Evolutionary conservation across 2,113 vertebrate species (phyloP), one percentile per base, ranked within the genome.

Genomic region (Syngnathus typhle): DNA sequence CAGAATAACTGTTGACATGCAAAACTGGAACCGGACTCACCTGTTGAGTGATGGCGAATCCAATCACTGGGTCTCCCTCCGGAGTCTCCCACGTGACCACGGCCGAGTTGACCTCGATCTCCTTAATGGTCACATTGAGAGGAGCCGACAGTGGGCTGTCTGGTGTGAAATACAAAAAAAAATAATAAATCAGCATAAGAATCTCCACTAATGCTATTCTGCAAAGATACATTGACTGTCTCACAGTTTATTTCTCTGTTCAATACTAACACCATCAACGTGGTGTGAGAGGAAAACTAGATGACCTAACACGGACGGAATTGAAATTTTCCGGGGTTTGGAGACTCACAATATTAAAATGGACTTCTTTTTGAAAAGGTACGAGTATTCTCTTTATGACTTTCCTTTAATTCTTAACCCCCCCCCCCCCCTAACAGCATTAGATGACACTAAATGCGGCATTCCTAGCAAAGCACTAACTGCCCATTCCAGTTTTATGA

Each of bases 11-110:
- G 11, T 43, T 43, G 1, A 9, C 5, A 56, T 4, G 19, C 21
- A 56, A 11, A 54, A 16, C 13, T 36, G 12, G 3, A 15, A 1
- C 55, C 9, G 27, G 13, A 76, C 32, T 2, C 91, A 98, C 96
- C 95, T 98, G 95, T 71, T 98, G 96, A 73, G 96, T 96, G 82
- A 98, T 93, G 49, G 95, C 95, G 73, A 98, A 98, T 77, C 96
- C 96, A 21, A 98, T 98, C 91, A 98, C 94, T 16, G 94, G 94
- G 78, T 98, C 96, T 2, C 96, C 95, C 70, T 98, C 95, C 74
- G 93, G 87, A 70, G 95, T 95, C 11, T 98, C 96, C 96, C 96
- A 98, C 60, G 94, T 95, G 83, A 98, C 95, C 73, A 95, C 88
- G 0, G 95, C 96, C 0, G 94, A 96, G 88, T 98, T 96, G 81